Conservation (phyloP, 2,113 vertebrate species). For the Grantiella picta region DNA sequence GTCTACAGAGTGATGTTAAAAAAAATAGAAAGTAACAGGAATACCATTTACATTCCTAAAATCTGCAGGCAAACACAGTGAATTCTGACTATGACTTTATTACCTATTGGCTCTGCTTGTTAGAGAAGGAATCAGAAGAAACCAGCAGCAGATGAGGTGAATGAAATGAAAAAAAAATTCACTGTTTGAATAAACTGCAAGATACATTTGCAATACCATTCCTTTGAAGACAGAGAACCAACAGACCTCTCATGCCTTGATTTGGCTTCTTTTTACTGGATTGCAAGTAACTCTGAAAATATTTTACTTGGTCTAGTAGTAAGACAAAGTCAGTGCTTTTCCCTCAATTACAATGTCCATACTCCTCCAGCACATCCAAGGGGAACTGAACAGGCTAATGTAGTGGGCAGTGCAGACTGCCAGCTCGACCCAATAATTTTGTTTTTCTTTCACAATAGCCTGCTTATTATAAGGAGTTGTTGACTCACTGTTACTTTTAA, state of each 20-base stretch:
- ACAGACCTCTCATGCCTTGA: not conserved
- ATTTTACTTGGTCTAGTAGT: not conserved
- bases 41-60: not conserved
- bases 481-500: not conserved
- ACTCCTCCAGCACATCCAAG: accelerated
- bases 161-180: not conserved
- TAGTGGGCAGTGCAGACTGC: not conserved
- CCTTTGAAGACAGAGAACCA: not conserved
- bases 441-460: not conserved
- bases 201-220: not conserved
- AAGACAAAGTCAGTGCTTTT: not conserved
- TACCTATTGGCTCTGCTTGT: not conserved
- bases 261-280: not conserved
- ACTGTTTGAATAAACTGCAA: not conserved
- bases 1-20: not conserved
- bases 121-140: not conserved
- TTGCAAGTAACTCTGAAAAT: not conserved
- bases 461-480: not conserved
- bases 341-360: not conserved
- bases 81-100: not conserved
- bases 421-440: not conserved
- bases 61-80: not conserved
- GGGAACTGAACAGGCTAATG: not conserved
- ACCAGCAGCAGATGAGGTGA: not conserved
- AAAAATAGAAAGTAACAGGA: not conserved